phyloP scores from a whole-genome alignment of 1,140 invertebrate species.

The Parapsyche elsis region DNA sequence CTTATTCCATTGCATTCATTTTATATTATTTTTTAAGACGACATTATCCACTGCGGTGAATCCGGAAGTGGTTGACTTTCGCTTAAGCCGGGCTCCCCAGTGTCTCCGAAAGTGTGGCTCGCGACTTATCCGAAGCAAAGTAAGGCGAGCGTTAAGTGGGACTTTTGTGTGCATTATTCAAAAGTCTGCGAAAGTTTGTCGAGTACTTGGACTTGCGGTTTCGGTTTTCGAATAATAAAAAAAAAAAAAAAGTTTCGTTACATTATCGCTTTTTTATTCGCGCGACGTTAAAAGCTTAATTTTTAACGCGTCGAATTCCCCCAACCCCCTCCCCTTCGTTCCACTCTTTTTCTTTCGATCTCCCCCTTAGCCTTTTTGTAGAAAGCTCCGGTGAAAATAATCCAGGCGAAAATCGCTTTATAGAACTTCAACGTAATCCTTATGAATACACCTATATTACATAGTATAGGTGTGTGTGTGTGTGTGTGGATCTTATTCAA shows the following conservation, averaged over 20 bases:
- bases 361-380: too few relatives aligned
- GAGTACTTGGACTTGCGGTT: background rate
- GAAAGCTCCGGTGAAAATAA: too few relatives aligned
- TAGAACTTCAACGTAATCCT: too few relatives aligned
- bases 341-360: too few relatives aligned
- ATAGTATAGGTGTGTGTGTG: too few relatives aligned
- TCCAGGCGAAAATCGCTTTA: too few relatives aligned
- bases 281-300: background rate
- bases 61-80: slow-evolving; percentile 14
- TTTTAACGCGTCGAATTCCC: background rate
- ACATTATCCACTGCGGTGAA: background rate
- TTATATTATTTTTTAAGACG: slow-evolving; percentile 18
- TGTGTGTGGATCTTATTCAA: too few relatives aligned
- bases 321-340: too few relatives aligned
- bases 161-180: slow-evolving; percentile 31
- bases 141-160: background rate
- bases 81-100: background rate
- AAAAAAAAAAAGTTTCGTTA: background rate
- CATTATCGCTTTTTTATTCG: slow-evolving; percentile 8
- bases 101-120: background rate
- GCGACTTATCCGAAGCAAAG: background rate
- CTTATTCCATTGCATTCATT: background rate
- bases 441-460: too few relatives aligned
- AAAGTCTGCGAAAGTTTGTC: slow-evolving; percentile 21
- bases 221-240: background rate